These are phyloP conservation scores for Tribolium castaneum DNA, from an alignment of 1,140 invertebrate species.

Conservation along the genomic window DNA sequence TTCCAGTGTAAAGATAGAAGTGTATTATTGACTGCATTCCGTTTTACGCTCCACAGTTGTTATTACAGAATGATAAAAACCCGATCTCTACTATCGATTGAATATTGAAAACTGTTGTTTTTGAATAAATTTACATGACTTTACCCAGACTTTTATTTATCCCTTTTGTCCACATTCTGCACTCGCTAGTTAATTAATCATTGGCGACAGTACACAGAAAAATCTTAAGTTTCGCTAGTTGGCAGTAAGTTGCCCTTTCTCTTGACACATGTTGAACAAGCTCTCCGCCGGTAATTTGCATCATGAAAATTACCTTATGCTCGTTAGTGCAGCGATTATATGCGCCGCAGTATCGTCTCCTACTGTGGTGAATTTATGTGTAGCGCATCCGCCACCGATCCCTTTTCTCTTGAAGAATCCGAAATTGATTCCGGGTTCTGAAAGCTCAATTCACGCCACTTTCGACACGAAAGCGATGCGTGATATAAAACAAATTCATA, in stretches of 20 bases:
- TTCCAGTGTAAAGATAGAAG: not conserved
- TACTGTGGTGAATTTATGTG: not conserved
- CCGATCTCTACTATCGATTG: not conserved
- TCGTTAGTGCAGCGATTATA: not conserved
- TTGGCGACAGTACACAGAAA: no score
- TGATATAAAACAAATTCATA: conserved; percentile 36
- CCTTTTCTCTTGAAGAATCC: not conserved
- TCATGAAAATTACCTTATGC: not conserved
- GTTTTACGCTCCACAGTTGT: not conserved
- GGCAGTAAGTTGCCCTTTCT: not conserved
- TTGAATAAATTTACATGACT: not conserved
- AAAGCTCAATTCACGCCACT: conserved; percentile 34
- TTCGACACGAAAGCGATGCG: conserved; percentile 30
- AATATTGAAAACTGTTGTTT: not conserved
- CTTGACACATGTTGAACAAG: not conserved
- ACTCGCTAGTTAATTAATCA: not conserved
- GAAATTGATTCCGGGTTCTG: conserved; percentile 14
- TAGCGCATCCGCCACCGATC: not conserved
- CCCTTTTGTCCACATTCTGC: not conserved
- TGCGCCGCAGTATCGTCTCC: not conserved
- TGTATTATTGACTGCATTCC: conserved; percentile 27
- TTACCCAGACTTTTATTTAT: not conserved
- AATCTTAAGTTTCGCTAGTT: not conserved
- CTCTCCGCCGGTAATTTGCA: not conserved
- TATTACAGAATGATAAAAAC: conserved; percentile 15